phyloP scores from a whole-genome alignment of 2,888 invertebrate species.

The Dromius quadrimaculatus region DNA sequence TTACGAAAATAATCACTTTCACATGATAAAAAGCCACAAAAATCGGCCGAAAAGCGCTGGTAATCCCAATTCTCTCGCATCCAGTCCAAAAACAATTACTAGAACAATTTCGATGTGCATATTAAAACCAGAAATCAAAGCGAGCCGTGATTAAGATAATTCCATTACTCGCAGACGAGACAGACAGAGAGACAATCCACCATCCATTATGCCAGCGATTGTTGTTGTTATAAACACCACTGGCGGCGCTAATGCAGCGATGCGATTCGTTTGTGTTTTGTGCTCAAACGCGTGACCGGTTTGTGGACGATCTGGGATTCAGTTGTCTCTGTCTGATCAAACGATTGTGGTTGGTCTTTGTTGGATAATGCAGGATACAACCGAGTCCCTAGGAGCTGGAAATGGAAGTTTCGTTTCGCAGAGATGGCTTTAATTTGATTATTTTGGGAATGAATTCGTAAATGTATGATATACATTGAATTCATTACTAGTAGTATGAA shows the following conservation, averaged over 20 bases:
- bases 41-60: constrained; percentile 32
- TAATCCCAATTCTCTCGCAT: constrained; percentile 47
- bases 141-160: constrained; percentile 64
- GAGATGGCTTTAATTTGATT: not conserved
- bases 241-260: constrained; percentile 35
- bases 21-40: constrained; percentile 33
- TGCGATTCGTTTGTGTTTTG: constrained; percentile 46
- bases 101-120: constrained; percentile 62
- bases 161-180: constrained; percentile 60
- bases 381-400: constrained; percentile 17
- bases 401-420: not conserved
- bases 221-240: constrained; percentile 54
- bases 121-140: constrained; percentile 65
- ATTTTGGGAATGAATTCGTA: not conserved
- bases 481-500: no score
- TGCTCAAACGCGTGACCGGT: constrained; percentile 44
- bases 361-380: constrained; percentile 18
- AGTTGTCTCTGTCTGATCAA: constrained; percentile 22
- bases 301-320: constrained; percentile 34
- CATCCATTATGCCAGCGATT: constrained; percentile 54
- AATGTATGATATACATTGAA: not conserved
- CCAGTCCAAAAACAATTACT: constrained; percentile 63
- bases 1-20: constrained; percentile 49
- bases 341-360: constrained; percentile 29
- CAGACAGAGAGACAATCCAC: constrained; percentile 54